Percentiles rank a stretch among this genome's conserved stretches.
These are phyloP conservation scores for Tipula lateralis DNA, from an alignment of 2,888 invertebrate species.

Conservation along the genomic window DNA sequence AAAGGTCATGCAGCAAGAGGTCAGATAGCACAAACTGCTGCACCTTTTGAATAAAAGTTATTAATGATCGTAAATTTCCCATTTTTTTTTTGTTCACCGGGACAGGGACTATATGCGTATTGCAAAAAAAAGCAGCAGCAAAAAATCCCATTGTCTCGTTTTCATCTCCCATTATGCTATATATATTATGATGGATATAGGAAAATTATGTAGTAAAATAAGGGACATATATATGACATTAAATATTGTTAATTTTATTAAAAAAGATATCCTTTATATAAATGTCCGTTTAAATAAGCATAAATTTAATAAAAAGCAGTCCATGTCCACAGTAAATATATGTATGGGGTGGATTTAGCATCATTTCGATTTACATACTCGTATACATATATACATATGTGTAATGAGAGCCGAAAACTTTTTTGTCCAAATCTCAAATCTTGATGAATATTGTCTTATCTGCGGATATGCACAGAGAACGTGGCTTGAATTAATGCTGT, in stretches of 20 bases:
- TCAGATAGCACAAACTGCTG: slow-evolving; percentile 13
- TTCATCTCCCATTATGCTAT: background rate
- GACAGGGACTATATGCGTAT: background rate
- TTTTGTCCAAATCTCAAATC: background rate
- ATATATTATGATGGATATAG: background rate
- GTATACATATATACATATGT: background rate
- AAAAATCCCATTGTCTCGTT: background rate
- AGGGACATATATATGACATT: background rate
- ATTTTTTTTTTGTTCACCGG: background rate
- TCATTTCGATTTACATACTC: background rate
- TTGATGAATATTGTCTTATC: background rate
- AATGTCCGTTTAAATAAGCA: slow-evolving; percentile 9
- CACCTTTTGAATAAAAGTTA: background rate
- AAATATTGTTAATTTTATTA: slow-evolving; percentile 15
- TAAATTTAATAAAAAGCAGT: background rate
- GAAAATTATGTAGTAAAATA: background rate
- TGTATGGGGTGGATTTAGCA: background rate
- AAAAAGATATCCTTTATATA: background rate
- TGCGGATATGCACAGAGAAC: background rate
- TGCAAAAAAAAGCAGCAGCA: background rate
- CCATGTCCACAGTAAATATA: background rate
- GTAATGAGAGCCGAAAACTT: background rate
- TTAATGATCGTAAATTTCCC: slow-evolving; percentile 19
- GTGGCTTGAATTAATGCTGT: background rate
- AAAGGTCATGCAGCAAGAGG: slow-evolving; percentile 4